Conservation (phyloP, 2,888 invertebrate genomes). For the Erpobdella octoculata region DNA sequence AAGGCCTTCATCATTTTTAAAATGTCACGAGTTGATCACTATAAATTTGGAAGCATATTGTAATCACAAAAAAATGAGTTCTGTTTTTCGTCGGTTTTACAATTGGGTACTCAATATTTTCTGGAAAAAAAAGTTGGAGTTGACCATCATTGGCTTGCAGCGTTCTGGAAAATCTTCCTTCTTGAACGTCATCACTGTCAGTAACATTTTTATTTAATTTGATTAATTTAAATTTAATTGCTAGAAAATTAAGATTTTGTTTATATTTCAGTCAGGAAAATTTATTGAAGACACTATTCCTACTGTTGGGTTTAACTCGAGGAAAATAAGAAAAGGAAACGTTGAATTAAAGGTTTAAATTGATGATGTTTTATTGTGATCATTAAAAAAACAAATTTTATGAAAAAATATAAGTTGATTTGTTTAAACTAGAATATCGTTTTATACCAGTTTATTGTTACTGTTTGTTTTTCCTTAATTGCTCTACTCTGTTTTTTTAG, state of each 20-base stretch:
- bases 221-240: neutral
- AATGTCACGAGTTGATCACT: too few relatives aligned
- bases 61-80: too few relatives aligned
- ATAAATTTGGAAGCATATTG: too few relatives aligned
- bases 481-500: constrained; percentile 40
- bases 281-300: constrained; percentile 99
- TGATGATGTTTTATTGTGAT: too few relatives aligned
- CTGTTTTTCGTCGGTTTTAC: constrained; percentile 83
- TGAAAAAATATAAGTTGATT: too few relatives aligned
- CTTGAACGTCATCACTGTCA: constrained; percentile 99
- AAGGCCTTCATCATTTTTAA: too few relatives aligned
- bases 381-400: neutral
- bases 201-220: constrained; percentile 46
- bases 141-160: constrained; percentile 94
- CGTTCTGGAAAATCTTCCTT: constrained; percentile 99
- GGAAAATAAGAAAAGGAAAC: constrained; percentile 98
- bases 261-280: constrained; percentile 75
- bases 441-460: too few relatives aligned
- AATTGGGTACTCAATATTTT: constrained; percentile 99
- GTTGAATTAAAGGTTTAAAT: constrained; percentile 94
- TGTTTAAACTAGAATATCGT: too few relatives aligned
- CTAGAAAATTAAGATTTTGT: neutral
- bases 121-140: constrained; percentile 99
- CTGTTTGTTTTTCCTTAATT: too few relatives aligned
- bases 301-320: constrained; percentile 99